phyloP scores from a whole-genome alignment of 2,113 vertebrate species.

The Kobus ellipsiprymnus region DNA sequence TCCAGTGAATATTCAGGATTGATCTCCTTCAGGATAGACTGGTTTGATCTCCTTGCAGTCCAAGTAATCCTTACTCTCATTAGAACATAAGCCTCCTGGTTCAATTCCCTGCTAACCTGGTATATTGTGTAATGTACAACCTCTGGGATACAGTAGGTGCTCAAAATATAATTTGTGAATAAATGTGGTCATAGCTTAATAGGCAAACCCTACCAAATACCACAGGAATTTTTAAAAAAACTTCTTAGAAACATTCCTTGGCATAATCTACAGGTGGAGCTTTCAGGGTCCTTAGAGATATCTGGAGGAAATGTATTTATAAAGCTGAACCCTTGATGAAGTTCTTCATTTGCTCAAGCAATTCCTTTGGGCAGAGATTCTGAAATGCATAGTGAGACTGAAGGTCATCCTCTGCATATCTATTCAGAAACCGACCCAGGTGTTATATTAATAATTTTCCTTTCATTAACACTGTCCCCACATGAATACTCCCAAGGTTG shows the following conservation, averaged over 20 bases:
- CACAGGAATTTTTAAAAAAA: background rate
- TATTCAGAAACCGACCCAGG: slow-evolving; percentile 29
- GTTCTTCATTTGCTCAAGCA: slow-evolving; percentile 36
- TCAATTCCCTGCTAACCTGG: background rate
- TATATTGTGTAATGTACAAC: background rate
- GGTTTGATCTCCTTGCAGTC: background rate
- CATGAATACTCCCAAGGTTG: slow-evolving; percentile 32
- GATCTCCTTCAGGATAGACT: background rate
- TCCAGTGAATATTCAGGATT: background rate
- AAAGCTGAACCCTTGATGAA: slow-evolving; percentile 35
- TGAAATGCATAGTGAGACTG: slow-evolving; percentile 33
- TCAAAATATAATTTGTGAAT: background rate
- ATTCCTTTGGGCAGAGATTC: slow-evolving; percentile 49
- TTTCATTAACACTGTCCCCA: slow-evolving; percentile 52
- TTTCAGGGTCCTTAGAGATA: background rate
- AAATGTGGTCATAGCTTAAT: background rate
- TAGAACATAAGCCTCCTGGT: background rate
- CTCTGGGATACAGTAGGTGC: background rate
- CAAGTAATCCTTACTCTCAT: background rate
- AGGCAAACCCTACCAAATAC: background rate
- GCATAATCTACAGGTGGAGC: background rate
- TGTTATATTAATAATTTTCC: slow-evolving; percentile 57
- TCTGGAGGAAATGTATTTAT: slow-evolving; percentile 16
- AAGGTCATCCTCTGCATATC: slow-evolving; percentile 51
- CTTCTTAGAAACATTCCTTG: background rate